Base-by-base conservation (phyloP, 1,140 invertebrate species). In the Lutraria rhynchaena region DNA sequence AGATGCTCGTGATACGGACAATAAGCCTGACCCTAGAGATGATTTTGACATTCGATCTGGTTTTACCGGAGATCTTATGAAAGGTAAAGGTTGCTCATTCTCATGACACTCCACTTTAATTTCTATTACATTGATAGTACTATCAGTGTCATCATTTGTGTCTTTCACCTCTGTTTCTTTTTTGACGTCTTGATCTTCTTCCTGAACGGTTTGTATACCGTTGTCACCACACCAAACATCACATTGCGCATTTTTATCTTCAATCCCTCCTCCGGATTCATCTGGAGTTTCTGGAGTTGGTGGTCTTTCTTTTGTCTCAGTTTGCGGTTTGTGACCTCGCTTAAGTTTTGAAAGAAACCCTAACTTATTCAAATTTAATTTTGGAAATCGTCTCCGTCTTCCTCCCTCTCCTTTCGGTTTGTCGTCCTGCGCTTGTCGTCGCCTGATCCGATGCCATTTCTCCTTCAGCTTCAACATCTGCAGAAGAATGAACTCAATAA, bases 51-150 rank as follows among this genome's bases (percentile, higher is more conserved):
- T 41, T 37, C 55, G 31, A 55, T 74, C 55, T 7, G 31, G 11
- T 19, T 7, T 37, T 13, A 7, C 13, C 1, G 41, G 3, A 17
- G 33, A 29, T 55, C 29, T 17, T 41, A 55, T 51, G 9, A 74
- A 24, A 17, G 55, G 55, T 24, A 11, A n/a, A 3, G 11, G n/a
- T 4, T 19, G 3, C 27, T 0, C 31, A 15, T 24, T 51, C 5
- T 74, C 51, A 37, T 74, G 51, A 37, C 55, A 74, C 58, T 74
- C 70, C 15, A 74, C 70, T 33, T 55, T 57, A 24, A 74, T 74
- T 27, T 9, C 31, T 24, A 74, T 55, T 41, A 17, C 2, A 35
- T 57, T 58, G 13, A 29, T 44, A 22, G 0, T 44, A 7, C 29
- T 22, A 63, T 37, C 35, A 44, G 1, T 41, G 3, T n/a, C 31